Base-by-base conservation (phyloP, 2,888 invertebrate species). In the Quadroppia sp. region DNA sequence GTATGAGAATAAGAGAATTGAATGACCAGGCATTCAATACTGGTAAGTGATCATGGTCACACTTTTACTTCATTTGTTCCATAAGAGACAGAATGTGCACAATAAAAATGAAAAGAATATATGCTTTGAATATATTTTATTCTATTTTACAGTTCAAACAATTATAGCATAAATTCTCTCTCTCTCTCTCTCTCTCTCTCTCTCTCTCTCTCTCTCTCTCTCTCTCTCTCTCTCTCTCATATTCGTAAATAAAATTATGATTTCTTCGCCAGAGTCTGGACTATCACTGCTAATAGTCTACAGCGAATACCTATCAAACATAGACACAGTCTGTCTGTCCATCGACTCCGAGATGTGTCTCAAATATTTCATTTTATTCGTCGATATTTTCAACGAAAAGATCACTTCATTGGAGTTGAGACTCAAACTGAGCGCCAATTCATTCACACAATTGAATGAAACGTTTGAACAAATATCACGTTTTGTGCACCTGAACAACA, bases 361-460 rank as follows among this genome's bases (percentile, higher is more conserved):
- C 1, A 20, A 61, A 30, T 61, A 61, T 61, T 61, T 61, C 32
- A 61, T 61, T 30, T 25, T 61, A 30, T 32, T 61, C n/a, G 32
- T 32, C 32, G 61, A 61, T 30, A 61, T 61, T 30, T 61, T 23
- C 17, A 32, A 17, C 15, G 61, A 61, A 11, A 25, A n/a, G 17
- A 30, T 61, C 6, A 32, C 32, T 6, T 6, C 20, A 30, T 61
- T 61, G 61, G 25, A 20, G 17, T 15, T 61, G n/a, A 28, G 61
- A 30, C 61, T 61, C 1, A 61, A 32, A 30, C 30, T 61, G 2
- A 61, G 32, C n/a, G n/a, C n/a, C 32, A 6, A 3, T 28, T 4
- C 2, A 13, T 61, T 17, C 17, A 61, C 61, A 30, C 61, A 30
- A 61, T 11, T 61, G 6, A 25, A 61, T 30, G 61, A 61, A 23